phyloP scores from a whole-genome alignment of 1,140 invertebrate species.

The Camponotus floridanus region DNA sequence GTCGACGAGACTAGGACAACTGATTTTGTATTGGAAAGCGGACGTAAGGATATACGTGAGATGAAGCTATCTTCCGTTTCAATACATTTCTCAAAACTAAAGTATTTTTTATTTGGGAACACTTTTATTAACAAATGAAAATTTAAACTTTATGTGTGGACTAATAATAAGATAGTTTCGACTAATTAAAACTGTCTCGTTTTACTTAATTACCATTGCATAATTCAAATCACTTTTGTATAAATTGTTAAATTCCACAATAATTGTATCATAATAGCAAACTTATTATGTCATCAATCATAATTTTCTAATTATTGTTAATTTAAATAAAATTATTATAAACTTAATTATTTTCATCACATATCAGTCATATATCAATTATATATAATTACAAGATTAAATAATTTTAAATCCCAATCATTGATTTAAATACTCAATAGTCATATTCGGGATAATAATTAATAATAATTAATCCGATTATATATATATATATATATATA shows the following conservation, averaged over 20 bases:
- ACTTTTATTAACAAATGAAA: not conserved
- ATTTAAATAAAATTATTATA: slow-evolving; percentile 4
- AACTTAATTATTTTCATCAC: slow-evolving; percentile 14
- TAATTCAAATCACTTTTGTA: not conserved
- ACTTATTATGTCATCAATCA: not conserved
- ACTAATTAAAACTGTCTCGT: not conserved
- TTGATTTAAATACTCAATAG: not conserved
- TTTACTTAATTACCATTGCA: not conserved
- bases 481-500: slow-evolving; percentile 15
- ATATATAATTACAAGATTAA: not conserved
- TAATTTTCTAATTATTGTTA: not conserved
- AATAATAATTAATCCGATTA: not conserved
- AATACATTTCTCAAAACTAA: not conserved
- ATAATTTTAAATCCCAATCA: not conserved
- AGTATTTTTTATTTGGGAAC: not conserved
- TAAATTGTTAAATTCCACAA: not conserved
- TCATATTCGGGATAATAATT: not conserved
- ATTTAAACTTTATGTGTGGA: not conserved
- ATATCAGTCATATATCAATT: not conserved
- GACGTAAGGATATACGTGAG: not conserved
- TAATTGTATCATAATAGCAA: not conserved
- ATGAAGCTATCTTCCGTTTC: slow-evolving; percentile 7
- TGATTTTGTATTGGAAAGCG: slow-evolving; percentile 40
- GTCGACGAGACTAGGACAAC: slow-evolving; percentile 51
- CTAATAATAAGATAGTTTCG: not conserved